A percentile compares a stretch with the other conserved stretches of the same genome.
Conservation (phyloP, 2,797 vertebrate genomes). For the Pogonophryne albipinna region DNA sequence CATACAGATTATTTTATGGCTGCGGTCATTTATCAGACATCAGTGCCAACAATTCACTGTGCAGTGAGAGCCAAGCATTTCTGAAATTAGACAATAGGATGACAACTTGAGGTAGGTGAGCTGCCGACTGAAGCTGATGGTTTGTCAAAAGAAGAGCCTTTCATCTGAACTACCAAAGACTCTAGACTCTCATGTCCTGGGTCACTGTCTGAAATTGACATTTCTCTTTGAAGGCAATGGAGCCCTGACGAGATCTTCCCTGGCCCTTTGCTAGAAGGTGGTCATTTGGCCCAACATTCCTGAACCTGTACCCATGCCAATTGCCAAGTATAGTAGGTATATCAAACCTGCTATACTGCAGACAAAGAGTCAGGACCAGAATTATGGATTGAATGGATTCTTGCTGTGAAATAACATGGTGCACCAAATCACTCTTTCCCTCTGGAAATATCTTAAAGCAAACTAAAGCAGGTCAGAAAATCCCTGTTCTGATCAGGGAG, state of each 20-base stretch:
- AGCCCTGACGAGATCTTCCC: conserved; percentile 12
- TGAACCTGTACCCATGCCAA: conserved; percentile 2
- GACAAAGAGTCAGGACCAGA: background rate
- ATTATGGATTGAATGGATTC: background rate
- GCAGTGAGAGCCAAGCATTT: background rate
- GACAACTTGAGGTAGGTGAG: background rate
- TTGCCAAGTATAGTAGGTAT: background rate
- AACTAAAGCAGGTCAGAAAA: conserved; percentile 2
- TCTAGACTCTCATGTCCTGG: conserved; percentile 12
- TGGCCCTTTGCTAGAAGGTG: background rate
- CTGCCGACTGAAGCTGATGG: background rate
- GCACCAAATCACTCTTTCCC: background rate
- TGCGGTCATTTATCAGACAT: background rate
- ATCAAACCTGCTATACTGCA: background rate
- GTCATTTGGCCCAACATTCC: conserved; percentile 18
- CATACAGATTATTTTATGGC: background rate
- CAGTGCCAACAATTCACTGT: background rate
- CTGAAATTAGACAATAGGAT: background rate
- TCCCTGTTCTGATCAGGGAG: background rate
- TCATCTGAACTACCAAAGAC: background rate
- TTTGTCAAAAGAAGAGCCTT: background rate
- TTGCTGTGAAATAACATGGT: background rate
- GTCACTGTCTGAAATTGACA: background rate
- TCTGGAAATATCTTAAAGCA: background rate
- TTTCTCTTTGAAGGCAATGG: conserved; percentile 19